Conservation (phyloP, 2,797 vertebrate species). For the Cephalopachus bancanus region DNA sequence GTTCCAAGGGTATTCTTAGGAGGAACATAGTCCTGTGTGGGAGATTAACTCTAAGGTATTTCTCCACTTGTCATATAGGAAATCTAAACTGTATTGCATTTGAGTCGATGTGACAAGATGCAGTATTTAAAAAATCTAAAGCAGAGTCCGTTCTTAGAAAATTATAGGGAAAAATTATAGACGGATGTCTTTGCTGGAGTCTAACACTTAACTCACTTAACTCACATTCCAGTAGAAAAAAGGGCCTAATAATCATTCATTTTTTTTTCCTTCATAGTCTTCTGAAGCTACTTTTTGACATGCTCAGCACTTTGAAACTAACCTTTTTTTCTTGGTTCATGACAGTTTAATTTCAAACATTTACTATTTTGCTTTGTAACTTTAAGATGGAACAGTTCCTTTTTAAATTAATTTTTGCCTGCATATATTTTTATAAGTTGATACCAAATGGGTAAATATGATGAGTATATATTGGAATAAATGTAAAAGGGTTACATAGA, state of each 20-base stretch:
- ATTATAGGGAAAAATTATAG: neutral
- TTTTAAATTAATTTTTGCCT: conserved; percentile 68
- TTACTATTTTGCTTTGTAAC: conserved; percentile 61
- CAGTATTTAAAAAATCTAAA: conserved; percentile 42
- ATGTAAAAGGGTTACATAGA: conserved; percentile 62
- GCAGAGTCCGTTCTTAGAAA: conserved; percentile 55
- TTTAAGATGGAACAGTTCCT: conserved; percentile 48
- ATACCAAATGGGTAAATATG: conserved; percentile 71
- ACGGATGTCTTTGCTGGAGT: conserved; percentile 34
- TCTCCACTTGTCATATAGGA: neutral
- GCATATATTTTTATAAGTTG: conserved; percentile 59
- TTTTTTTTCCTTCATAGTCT: neutral
- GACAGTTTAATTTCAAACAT: conserved; percentile 58
- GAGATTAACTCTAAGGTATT: neutral
- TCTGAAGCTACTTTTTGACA: conserved; percentile 18
- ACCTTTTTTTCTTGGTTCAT: conserved; percentile 59
- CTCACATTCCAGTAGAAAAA: conserved; percentile 23
- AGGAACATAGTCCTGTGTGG: neutral
- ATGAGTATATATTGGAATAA: conserved; percentile 63
- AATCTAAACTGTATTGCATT: neutral
- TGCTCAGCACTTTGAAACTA: conserved; percentile 32
- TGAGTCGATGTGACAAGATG: conserved; percentile 14
- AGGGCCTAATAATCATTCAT: conserved; percentile 13
- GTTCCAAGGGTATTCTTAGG: neutral
- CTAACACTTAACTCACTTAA: conserved; percentile 28